phyloP scores from a whole-genome alignment of 2,113 vertebrate genomes.

The Calyptomena viridis region DNA sequence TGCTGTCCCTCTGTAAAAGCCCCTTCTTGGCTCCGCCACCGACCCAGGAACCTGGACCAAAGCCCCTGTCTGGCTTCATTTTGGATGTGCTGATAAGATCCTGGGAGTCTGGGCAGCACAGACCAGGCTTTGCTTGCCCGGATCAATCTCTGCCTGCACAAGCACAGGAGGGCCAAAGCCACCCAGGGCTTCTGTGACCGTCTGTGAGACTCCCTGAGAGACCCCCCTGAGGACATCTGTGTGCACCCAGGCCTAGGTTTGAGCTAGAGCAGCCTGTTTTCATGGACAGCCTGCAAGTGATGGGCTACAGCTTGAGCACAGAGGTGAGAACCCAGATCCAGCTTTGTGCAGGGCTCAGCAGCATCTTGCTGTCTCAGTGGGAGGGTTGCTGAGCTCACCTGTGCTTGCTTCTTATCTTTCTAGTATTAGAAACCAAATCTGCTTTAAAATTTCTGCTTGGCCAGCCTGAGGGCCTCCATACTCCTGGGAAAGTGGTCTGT shows the following conservation, averaged over 20 bases:
- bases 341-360: background rate
- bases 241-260: background rate
- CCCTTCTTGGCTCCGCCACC: background rate
- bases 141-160: background rate
- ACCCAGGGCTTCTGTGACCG: background rate
- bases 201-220: background rate
- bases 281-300: background rate
- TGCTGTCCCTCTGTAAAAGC: background rate
- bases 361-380: background rate
- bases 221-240: background rate
- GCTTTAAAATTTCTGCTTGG: background rate
- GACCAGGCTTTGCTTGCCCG: background rate
- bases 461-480: accelerated
- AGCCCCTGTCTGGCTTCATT: background rate
- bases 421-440: background rate
- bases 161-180: background rate
- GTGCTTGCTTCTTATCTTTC: background rate
- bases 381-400: background rate
- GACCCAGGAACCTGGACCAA: background rate
- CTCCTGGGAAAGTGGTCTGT: background rate
- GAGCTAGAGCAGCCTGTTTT: background rate
- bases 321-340: background rate
- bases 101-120: background rate
- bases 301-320: background rate
- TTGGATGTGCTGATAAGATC: background rate